These are phyloP conservation scores for Galaxea fascicularis DNA, from an alignment of 92 coral and sea anemone species.

Conservation along the genomic window DNA sequence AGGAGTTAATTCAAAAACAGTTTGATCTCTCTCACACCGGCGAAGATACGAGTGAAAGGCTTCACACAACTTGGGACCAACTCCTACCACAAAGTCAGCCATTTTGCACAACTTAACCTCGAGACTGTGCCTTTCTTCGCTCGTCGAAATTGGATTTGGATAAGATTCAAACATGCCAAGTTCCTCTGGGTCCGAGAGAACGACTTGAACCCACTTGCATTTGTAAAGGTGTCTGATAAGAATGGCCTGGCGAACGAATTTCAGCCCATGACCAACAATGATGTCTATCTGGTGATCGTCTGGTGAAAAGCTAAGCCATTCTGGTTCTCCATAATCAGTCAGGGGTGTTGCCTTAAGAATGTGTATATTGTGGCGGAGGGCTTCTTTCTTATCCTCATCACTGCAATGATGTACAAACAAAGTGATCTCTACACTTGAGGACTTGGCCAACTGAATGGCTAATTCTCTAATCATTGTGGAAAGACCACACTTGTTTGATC, in stretches of 20 bases:
- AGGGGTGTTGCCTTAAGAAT: not conserved
- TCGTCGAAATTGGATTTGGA: not conserved
- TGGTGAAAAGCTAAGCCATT: no score
- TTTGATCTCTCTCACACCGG: no score
- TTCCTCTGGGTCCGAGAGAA: not conserved
- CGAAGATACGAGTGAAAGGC: no score
- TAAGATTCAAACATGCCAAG: not conserved
- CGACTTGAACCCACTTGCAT: conserved; percentile 6
- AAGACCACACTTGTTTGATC: not conserved
- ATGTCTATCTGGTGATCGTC: not conserved
- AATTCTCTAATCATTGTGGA: not conserved
- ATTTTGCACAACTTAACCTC: not conserved
- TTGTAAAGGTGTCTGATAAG: not conserved
- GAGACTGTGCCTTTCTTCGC: not conserved
- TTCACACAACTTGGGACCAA: not conserved
- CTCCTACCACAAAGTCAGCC: not conserved
- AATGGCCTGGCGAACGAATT: not conserved
- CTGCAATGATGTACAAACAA: not conserved
- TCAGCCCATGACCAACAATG: not conserved
- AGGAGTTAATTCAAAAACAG: no score
- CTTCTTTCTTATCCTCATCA: not conserved
- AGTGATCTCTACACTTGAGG: not conserved
- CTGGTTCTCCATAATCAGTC: not conserved
- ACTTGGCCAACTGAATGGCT: conserved; percentile 6
- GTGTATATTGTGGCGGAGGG: not conserved